Conservation (phyloP, 2,797 vertebrate genomes). For the Botia almorhae region DNA sequence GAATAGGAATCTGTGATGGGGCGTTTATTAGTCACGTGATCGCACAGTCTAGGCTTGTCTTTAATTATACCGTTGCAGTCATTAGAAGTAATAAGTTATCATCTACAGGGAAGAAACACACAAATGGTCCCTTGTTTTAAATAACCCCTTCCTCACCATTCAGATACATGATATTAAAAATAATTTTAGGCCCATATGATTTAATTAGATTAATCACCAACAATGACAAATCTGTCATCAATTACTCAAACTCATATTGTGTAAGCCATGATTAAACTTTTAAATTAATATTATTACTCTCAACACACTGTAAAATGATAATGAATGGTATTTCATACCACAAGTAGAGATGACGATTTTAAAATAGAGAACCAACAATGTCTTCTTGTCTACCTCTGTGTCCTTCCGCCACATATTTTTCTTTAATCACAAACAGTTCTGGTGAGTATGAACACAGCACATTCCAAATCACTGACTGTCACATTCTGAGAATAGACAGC, state of each 20-base stretch:
- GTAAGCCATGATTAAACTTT: not conserved
- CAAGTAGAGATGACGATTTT: not conserved
- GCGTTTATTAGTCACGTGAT: not conserved
- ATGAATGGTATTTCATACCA: not conserved
- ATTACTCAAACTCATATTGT: not conserved
- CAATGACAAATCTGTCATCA: not conserved
- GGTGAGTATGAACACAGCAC: conserved; percentile 10
- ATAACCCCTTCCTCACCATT: not conserved
- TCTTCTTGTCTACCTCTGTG: not conserved
- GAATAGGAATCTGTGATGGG: not conserved
- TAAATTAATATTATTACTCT: not conserved
- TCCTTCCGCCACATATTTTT: conserved; percentile 31
- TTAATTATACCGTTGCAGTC: not conserved
- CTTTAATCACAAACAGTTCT: conserved; percentile 19
- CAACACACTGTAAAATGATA: not conserved
- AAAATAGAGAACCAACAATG: not conserved
- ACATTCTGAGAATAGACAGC: not conserved
- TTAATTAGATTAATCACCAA: not conserved
- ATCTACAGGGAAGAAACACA: not conserved
- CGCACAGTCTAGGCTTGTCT: not conserved
- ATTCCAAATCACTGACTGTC: conserved; percentile 52
- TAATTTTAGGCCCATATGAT: not conserved
- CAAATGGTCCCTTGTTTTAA: not conserved
- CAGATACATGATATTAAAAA: not conserved
- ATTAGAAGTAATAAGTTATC: not conserved